phyloP scores from a whole-genome alignment of 92 coral and sea anemone genomes.

The Diadumene lineata region DNA sequence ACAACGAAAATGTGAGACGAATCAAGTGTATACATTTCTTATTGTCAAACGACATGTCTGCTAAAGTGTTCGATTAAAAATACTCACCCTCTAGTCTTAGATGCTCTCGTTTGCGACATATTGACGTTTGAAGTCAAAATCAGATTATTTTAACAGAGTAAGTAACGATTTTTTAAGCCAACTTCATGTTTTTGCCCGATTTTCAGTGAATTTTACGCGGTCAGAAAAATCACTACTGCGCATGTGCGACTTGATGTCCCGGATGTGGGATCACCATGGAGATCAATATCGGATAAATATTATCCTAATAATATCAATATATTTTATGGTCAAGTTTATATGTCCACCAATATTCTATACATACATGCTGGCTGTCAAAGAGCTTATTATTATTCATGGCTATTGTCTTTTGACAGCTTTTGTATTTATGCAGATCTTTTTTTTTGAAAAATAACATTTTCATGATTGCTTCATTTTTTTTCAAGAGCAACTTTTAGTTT shows the following conservation, averaged over 20 bases:
- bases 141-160: not conserved
- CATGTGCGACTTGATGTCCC: constrained; percentile 50
- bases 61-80: constrained; percentile 18
- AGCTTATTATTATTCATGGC: not conserved
- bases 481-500: too few relatives aligned
- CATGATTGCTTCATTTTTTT: too few relatives aligned
- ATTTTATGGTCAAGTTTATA: not conserved
- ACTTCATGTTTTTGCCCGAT: constrained; percentile 18
- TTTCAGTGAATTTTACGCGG: constrained; percentile 32
- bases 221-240: constrained; percentile 20
- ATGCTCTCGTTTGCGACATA: constrained; percentile 33
- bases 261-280: constrained; percentile 32
- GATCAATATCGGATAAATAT: constrained; percentile 36
- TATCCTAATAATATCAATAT: constrained; percentile 27
- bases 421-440: too few relatives aligned
- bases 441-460: too few relatives aligned
- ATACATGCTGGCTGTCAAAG: not conserved
- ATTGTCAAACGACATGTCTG: constrained; percentile 21
- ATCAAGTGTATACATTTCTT: not conserved
- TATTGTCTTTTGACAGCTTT: not conserved
- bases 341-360: not conserved
- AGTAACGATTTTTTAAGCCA: constrained; percentile 9
- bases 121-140: not conserved
- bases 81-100: constrained; percentile 50
- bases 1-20: constrained; percentile 10